A percentile compares a stretch with the other conserved stretches of the same genome.
Conservation (phyloP, 2,113 vertebrate genomes). For the Elgaria multicarinata region DNA sequence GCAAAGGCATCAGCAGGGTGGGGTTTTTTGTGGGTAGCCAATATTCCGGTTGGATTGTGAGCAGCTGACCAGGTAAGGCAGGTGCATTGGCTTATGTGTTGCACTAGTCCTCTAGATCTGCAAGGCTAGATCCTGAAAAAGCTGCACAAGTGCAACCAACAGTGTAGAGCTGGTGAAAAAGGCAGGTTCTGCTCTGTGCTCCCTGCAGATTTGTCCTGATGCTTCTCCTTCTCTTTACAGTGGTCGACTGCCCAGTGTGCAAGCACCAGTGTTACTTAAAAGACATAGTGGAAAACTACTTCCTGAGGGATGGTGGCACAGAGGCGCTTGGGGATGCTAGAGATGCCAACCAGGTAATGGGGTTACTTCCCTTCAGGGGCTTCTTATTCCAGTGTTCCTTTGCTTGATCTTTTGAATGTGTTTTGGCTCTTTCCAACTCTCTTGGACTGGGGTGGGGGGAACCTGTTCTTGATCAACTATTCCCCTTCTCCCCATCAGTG, state of each 20-base stretch:
- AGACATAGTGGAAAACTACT: constrained; percentile 81
- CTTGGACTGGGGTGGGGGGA: neutral
- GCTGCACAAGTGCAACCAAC: neutral
- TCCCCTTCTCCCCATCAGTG: constrained; percentile 59
- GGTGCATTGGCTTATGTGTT: neutral
- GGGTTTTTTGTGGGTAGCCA: neutral
- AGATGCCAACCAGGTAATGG: constrained; percentile 68
- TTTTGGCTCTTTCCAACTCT: neutral
- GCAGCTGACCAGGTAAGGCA: neutral
- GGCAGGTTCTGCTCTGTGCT: neutral
- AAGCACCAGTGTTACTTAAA: constrained; percentile 75
- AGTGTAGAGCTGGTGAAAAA: neutral
- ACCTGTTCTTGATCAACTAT: neutral
- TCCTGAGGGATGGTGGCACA: constrained; percentile 66
- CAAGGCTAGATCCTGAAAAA: neutral
- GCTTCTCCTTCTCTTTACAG: constrained; percentile 1
- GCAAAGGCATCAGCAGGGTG: neutral
- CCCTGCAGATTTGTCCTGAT: neutral
- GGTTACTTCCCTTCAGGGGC: accelerated
- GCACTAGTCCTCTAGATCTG: neutral
- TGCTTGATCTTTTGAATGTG: neutral
- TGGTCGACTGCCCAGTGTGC: constrained; percentile 77
- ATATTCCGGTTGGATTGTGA: neutral
- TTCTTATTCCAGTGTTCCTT: neutral
- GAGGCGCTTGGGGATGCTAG: constrained; percentile 47